phyloP scores from a whole-genome alignment of 2,113 vertebrate species.

The Phocoena phocoena region DNA sequence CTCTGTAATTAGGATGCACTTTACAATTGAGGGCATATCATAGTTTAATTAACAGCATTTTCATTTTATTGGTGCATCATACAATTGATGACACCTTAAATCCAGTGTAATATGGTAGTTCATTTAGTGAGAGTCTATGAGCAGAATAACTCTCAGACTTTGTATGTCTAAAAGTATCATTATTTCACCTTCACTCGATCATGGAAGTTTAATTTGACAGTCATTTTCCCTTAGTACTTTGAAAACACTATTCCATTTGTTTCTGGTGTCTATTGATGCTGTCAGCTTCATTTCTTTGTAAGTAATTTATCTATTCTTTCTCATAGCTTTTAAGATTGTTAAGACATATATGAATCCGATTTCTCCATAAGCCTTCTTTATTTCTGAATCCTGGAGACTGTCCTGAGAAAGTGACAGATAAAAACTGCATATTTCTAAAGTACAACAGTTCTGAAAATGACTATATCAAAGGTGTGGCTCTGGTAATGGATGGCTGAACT shows the following conservation, averaged over 20 bases:
- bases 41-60: constrained; percentile 31
- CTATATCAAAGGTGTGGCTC: background rate
- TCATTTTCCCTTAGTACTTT: constrained; percentile 67
- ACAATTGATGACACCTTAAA: background rate
- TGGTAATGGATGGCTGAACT: background rate
- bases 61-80: background rate
- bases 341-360: constrained; percentile 59
- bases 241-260: constrained; percentile 74
- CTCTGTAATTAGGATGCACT: background rate
- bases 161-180: constrained; percentile 54
- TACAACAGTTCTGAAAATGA: background rate
- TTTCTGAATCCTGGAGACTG: constrained; percentile 30
- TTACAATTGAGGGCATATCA: background rate
- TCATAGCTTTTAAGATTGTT: constrained; percentile 72
- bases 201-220: constrained; percentile 70
- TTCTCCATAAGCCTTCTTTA: constrained; percentile 49
- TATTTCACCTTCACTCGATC: constrained; percentile 64
- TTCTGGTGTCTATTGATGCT: constrained; percentile 74
- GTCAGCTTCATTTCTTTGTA: constrained; percentile 75
- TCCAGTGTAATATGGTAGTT: constrained; percentile 35
- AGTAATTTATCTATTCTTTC: constrained; percentile 73
- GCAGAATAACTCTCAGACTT: constrained; percentile 8
- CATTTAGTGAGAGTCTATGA: constrained; percentile 17
- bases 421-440: constrained; percentile 5
- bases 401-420: constrained; percentile 32